These are phyloP conservation scores for Brachionus calyciflorus DNA, from an alignment of 1,140 invertebrate genomes.

Conservation along the genomic window DNA sequence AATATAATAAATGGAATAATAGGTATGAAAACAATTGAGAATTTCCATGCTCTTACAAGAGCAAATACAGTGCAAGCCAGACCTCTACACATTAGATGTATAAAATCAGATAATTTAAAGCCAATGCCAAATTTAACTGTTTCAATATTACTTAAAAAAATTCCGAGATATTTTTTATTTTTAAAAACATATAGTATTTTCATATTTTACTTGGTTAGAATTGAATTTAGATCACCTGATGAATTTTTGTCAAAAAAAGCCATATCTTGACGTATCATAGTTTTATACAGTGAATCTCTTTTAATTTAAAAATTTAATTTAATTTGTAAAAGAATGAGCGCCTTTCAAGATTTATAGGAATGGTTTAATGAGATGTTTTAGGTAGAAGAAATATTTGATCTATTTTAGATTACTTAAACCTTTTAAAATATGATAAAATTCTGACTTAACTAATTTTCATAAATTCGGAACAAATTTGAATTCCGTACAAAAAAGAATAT, in stretches of 20 bases:
- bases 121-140: not conserved
- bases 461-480: too few species aligned
- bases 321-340: too few species aligned
- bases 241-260: conserved; percentile 23
- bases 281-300: not conserved
- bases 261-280: conserved; percentile 2
- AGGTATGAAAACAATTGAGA: conserved; percentile 2
- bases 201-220: not conserved
- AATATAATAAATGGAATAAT: conserved; percentile 28
- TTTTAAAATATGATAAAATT: too few species aligned
- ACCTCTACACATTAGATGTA: conserved; percentile 1
- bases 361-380: too few species aligned
- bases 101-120: conserved; percentile 40
- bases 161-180: too few species aligned
- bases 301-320: not conserved
- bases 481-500: too few species aligned
- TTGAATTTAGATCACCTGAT: not conserved
- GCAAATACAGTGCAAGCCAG: not conserved
- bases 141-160: conserved; percentile 34
- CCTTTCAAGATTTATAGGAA: too few species aligned
- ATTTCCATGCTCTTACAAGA: conserved; percentile 30
- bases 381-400: too few species aligned
- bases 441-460: too few species aligned
- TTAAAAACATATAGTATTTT: too few species aligned
- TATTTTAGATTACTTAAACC: too few species aligned